phyloP scores from a whole-genome alignment of 2,113 vertebrate genomes.

The Cettia cetti region DNA sequence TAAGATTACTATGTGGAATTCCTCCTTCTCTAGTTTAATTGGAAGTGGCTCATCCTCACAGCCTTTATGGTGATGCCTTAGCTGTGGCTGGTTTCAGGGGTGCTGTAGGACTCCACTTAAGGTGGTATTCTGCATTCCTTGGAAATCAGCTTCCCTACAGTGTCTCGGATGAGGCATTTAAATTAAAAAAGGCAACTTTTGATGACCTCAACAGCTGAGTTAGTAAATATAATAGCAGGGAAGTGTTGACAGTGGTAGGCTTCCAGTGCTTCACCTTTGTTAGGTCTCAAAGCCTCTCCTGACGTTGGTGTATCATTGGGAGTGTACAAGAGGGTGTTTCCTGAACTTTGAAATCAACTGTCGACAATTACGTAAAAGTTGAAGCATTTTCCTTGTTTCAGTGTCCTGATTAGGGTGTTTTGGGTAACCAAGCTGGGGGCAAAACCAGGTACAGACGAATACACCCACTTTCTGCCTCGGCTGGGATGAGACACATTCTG shows the following conservation, averaged over 20 bases:
- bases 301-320: background rate
- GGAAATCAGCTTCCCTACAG: background rate
- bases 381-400: background rate
- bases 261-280: background rate
- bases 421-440: background rate
- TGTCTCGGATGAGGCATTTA: background rate
- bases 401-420: background rate
- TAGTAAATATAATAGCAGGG: background rate
- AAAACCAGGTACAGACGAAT: background rate
- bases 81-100: background rate
- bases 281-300: background rate
- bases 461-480: background rate
- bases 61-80: background rate
- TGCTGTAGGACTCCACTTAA: background rate
- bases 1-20: background rate
- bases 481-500: background rate
- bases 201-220: background rate
- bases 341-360: conserved; percentile 12
- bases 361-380: background rate
- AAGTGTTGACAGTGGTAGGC: background rate
- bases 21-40: background rate
- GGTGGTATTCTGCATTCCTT: background rate
- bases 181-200: background rate
- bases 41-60: background rate
- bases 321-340: background rate